Base-by-base conservation (phyloP, 2,888 invertebrate species). In the Phoronis australis region DNA sequence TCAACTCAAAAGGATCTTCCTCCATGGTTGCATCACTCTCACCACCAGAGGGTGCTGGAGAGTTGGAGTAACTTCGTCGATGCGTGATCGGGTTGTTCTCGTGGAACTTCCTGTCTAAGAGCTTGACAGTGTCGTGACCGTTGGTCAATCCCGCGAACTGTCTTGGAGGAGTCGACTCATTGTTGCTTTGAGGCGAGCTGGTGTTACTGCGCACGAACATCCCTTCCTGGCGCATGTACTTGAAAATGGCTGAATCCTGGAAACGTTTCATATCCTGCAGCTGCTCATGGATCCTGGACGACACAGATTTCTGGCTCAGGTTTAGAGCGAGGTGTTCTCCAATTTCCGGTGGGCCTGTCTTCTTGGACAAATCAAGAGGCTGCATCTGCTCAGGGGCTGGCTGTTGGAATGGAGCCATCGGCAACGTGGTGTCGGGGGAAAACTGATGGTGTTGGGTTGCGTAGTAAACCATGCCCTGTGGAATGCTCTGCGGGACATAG, bases 361-460 rank as follows among this genome's bases (percentile, higher is more conserved):
- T 92, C 4, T 90, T 85, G 2, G 92, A 92, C 61, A 96, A 82
- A 78, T 96, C 95, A 49, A 96, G 79, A 0, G 96, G 95, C 38
- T 44, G 27, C 39, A 37, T 15, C 26, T 51, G 39, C 23, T 41
- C n/a, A n/a, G n/a, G n/a, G n/a, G 43, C 31, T 27, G 37, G 44
- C 41, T 47, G 49, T 42, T 56, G 55, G 45, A 45, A 55, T 40
- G 55, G 49, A 21, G 61, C 62, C 62, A 51, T 62, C 61, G 47
- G 57, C 52, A n/a, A n/a, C n/a, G n/a, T n/a, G n/a, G n/a, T n/a
- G n/a, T n/a, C n/a, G n/a, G n/a, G n/a, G n/a, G n/a, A n/a, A n/a
- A n/a, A n/a, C n/a, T n/a, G n/a, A n/a, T n/a, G n/a, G n/a, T n/a
- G n/a, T n/a, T n/a, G n/a, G n/a, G n/a, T n/a, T n/a, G n/a, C n/a